Base-by-base conservation (phyloP, 1,140 invertebrate species). In the Lutraria rhynchaena region DNA sequence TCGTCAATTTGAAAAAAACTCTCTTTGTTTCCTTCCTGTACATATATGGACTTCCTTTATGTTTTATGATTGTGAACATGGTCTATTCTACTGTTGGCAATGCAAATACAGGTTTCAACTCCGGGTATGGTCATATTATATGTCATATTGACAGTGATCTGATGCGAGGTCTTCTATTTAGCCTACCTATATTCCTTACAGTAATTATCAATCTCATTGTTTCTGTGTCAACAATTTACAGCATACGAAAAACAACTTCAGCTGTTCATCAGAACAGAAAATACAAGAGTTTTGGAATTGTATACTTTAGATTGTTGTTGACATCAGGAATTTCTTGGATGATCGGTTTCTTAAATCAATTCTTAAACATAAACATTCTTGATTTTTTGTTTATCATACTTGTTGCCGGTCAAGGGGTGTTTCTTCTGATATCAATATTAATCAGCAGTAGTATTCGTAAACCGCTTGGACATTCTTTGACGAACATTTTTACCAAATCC, bases 341-440 rank as follows among this genome's bases (percentile, higher is more conserved):
- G 1, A 37, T 63, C 24, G 60, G 60, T n/a, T 22, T 63, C 44
- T 11, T 44, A 17, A 63, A 63, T 41, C 33, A 63, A 41, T 22
- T 44, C 11, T 37, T 35, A 22, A 7, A 15, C n/a, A 24, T 19
- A 22, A n/a, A 44, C 11, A 15, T 41, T 37, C 19, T 63, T 2
- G 5, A 63, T 22, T 63, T 37, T n/a, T 37, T 33, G 35, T 63
- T 63, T n/a, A 63, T 63, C 3, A 11, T 63, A 63, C 1, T 22
- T 37, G 29, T 63, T 3, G 60, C 35, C 13, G 60, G 60, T 41
- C 60, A 63, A 33, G 60, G 35, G 1, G 44, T 33, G 11, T 63
- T 63, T 22, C n/a, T 63, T 19, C 7, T 63, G 1, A 35, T 44
- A 9, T 33, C 60, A 15, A 41, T 41, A n/a, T n/a, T n/a, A n/a